phyloP scores from a whole-genome alignment of 2,797 vertebrate species.

The Sebastes iracundus region DNA sequence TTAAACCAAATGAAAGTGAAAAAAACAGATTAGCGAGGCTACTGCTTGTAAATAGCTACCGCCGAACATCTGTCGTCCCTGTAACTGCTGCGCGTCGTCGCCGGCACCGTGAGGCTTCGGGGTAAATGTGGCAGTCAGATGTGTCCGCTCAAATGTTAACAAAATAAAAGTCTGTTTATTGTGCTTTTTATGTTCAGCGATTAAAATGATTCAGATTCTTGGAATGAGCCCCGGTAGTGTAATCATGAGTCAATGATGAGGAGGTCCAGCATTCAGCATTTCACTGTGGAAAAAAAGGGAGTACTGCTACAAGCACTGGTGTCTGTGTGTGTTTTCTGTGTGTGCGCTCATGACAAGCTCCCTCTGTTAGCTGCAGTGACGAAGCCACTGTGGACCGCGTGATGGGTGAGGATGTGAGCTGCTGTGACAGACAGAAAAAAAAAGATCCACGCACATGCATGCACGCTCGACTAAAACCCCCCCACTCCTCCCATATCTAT shows the following conservation, averaged over 20 bases:
- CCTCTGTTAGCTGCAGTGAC: conserved; percentile 50
- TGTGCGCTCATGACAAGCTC: conserved; percentile 6
- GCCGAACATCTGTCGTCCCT: conserved; percentile 61
- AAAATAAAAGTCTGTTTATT: conserved; percentile 13
- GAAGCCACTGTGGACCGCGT: conserved; percentile 19
- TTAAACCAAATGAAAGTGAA: conserved; percentile 53
- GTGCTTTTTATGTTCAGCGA: not conserved
- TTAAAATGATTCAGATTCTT: conserved; percentile 9
- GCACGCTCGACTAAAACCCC: not conserved
- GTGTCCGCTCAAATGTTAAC: not conserved
- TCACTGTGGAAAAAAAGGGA: not conserved
- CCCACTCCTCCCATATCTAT: not conserved
- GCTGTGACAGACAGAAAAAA: conserved; percentile 40
- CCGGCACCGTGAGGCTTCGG: conserved; percentile 1
- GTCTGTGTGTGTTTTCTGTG: not conserved
- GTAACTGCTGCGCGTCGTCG: not conserved
- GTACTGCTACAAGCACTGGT: no score
- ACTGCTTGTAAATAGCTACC: conserved; percentile 44
- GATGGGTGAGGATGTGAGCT: conserved; percentile 46
- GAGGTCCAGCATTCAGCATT: not conserved
- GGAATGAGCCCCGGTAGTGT: not conserved
- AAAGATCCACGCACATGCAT: not conserved
- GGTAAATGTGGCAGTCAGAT: not conserved
- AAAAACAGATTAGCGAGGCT: conserved; percentile 62
- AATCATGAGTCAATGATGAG: not conserved